phyloP scores from a whole-genome alignment of 1,140 invertebrate species.

The Drosophila santomea region DNA sequence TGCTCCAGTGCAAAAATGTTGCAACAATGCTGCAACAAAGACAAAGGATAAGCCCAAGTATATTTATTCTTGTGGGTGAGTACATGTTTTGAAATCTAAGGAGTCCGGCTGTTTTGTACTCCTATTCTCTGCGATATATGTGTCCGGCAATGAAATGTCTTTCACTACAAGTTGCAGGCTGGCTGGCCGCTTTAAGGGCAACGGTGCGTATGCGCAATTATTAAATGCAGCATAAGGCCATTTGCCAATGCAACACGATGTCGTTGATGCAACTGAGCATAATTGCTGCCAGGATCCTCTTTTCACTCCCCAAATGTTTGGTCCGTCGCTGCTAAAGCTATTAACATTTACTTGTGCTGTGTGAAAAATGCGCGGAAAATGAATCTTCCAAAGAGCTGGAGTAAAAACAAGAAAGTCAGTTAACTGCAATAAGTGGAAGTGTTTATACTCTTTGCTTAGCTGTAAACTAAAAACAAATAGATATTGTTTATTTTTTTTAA shows the following conservation, averaged over 20 bases:
- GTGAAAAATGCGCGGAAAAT: slow-evolving; percentile 44
- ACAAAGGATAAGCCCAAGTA: slow-evolving; percentile 48
- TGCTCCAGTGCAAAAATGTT: slow-evolving; percentile 34
- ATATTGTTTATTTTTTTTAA: too few relatives aligned
- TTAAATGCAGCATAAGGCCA: slow-evolving; percentile 75
- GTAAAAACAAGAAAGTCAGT: background rate
- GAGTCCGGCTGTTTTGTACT: slow-evolving; percentile 25
- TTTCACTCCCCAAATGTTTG: slow-evolving; percentile 29
- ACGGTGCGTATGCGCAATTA: slow-evolving; percentile 80
- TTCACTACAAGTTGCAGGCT: slow-evolving; percentile 55
- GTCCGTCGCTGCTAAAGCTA: slow-evolving; percentile 42
- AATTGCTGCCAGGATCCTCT: slow-evolving; percentile 57
- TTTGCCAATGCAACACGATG: slow-evolving; percentile 44
- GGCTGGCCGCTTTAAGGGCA: slow-evolving; percentile 60
- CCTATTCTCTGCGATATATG: slow-evolving; percentile 39
- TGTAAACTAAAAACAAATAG: too few relatives aligned
- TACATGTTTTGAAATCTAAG: slow-evolving; percentile 38
- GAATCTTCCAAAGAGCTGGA: slow-evolving; percentile 10
- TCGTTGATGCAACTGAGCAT: slow-evolving; percentile 45
- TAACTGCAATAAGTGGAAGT: too few relatives aligned
- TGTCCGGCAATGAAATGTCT: slow-evolving; percentile 52
- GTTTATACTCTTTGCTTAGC: background rate
- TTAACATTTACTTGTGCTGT: slow-evolving; percentile 52
- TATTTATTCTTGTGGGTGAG: slow-evolving; percentile 21
- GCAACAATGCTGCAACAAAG: slow-evolving; percentile 35